Evolutionary conservation across 2,113 vertebrate species (phyloP).

Genomic region (Calypte anna): DNA sequence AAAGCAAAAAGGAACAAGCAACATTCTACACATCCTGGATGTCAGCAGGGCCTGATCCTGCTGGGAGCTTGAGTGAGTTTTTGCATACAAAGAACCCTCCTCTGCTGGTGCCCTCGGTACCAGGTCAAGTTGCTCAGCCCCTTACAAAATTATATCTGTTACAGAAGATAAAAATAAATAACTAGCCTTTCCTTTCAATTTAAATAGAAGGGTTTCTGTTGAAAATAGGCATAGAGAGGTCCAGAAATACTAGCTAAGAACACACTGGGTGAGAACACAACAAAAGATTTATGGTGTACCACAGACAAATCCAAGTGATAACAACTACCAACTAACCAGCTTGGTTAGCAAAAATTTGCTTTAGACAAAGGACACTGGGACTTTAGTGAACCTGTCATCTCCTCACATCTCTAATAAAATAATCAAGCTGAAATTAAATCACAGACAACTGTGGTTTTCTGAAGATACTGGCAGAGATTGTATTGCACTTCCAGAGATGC

Average conservation of each 20-base stretch:
- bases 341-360: neutral
- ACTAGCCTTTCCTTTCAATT: neutral
- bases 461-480: neutral
- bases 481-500: neutral
- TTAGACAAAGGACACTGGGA: neutral
- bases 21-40: neutral
- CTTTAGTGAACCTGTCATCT: neutral
- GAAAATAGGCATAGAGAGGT: neutral
- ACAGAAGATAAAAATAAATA: conserved; percentile 15
- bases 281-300: neutral
- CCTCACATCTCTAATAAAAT: neutral
- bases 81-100: neutral
- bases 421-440: neutral
- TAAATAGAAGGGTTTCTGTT: neutral
- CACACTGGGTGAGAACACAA: neutral
- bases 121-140: neutral
- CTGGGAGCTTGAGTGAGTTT: neutral
- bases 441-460: neutral
- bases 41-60: neutral
- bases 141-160: neutral
- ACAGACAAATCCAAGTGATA: neutral
- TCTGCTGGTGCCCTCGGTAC: neutral
- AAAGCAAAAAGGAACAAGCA: neutral
- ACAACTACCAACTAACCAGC: neutral
- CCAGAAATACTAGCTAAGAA: neutral